phyloP scores from a whole-genome alignment of 35 echinoderm and acorn worm species.

The Lytechinus variegatus region DNA sequence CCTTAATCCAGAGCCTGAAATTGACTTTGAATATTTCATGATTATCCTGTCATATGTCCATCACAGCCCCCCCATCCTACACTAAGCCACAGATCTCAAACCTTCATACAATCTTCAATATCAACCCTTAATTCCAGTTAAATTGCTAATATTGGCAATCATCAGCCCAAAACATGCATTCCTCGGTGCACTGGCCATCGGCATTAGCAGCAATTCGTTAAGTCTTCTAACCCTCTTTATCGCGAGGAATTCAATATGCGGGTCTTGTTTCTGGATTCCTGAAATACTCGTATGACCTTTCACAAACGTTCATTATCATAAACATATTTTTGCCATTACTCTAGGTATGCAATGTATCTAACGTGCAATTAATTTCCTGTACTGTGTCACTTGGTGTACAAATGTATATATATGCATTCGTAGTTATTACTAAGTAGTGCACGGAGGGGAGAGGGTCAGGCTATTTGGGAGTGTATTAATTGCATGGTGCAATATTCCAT shows the following conservation, averaged over 20 bases:
- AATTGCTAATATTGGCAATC: constrained; percentile 29
- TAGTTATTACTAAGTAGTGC: constrained; percentile 34
- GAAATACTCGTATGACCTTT: constrained; percentile 49
- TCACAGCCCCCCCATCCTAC: neutral
- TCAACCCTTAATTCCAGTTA: neutral
- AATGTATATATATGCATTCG: neutral
- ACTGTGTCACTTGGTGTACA: neutral
- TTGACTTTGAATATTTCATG: constrained; percentile 6
- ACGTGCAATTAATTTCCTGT: constrained; percentile 52
- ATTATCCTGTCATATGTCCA: neutral
- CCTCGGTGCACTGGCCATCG: neutral
- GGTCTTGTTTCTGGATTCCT: constrained; percentile 45
- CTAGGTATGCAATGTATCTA: constrained; percentile 50
- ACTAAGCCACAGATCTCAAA: neutral
- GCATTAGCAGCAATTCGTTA: constrained; percentile 32
- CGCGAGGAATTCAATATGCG: constrained; percentile 31
- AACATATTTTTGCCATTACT: constrained; percentile 56
- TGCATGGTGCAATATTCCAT: neutral
- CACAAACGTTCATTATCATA: constrained; percentile 57
- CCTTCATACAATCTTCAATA: neutral
- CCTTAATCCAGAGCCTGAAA: neutral
- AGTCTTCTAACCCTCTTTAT: constrained; percentile 16
- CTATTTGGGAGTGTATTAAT: neutral
- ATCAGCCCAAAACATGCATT: neutral
- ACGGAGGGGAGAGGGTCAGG: neutral